These are phyloP conservation scores for Heliconius himera DNA, from an alignment of 1,140 invertebrate genomes.

Conservation along the genomic window DNA sequence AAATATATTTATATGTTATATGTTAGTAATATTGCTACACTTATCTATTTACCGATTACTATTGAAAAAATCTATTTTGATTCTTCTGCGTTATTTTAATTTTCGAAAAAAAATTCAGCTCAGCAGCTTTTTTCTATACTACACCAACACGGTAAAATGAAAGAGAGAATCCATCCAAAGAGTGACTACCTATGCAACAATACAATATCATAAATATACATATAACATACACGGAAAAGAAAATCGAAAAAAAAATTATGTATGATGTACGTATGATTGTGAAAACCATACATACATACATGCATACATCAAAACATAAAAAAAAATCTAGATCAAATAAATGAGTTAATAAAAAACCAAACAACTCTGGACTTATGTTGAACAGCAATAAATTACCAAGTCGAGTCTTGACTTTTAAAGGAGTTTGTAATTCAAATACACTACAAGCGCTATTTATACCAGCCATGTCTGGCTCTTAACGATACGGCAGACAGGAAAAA, in stretches of 20 bases:
- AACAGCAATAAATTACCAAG: constrained; percentile 25
- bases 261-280: too few relatives aligned
- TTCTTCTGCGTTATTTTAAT: too few relatives aligned
- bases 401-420: constrained; percentile 17
- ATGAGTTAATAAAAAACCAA: constrained; percentile 37
- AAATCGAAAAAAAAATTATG: neutral
- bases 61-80: too few relatives aligned
- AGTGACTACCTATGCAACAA: too few relatives aligned
- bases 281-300: neutral
- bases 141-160: too few relatives aligned
- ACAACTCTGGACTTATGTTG: constrained; percentile 32
- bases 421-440: constrained; percentile 18
- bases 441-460: constrained; percentile 14
- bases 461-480: constrained; percentile 3
- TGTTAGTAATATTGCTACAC: too few relatives aligned
- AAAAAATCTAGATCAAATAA: constrained; percentile 25
- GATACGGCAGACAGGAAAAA: constrained; percentile 9
- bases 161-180: neutral
- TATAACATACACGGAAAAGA: neutral
- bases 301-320: constrained; percentile 8
- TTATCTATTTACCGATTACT: too few relatives aligned
- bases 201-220: too few relatives aligned
- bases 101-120: too few relatives aligned
- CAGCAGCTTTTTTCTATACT: too few relatives aligned
- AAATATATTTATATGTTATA: too few relatives aligned